phyloP scores from a whole-genome alignment of 2,888 invertebrate genomes.

The Melanophora roralis region DNA sequence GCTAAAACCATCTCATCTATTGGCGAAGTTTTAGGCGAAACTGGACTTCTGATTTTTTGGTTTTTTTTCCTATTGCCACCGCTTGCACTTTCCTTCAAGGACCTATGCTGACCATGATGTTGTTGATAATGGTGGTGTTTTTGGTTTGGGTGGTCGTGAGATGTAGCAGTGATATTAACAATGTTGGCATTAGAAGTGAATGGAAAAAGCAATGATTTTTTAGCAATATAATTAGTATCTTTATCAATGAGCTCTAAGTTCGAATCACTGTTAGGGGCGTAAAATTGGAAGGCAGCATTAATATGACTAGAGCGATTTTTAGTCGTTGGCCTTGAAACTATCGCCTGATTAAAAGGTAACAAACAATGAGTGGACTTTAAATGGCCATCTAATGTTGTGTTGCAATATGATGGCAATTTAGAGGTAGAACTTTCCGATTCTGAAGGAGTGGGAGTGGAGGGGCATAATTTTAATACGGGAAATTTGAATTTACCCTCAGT shows the following conservation, averaged over 20 bases:
- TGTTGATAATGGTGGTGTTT: constrained; percentile 45
- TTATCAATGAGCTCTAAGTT: constrained; percentile 50
- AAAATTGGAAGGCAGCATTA: constrained; percentile 22
- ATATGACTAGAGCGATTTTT: constrained; percentile 53
- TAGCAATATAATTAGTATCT: constrained; percentile 69
- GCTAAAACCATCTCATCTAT: constrained; percentile 29
- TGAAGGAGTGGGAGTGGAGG: constrained; percentile 74
- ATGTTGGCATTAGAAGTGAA: constrained; percentile 66
- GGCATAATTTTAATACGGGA: constrained; percentile 71
- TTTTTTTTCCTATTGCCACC: constrained; percentile 65
- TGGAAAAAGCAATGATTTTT: constrained; percentile 77
- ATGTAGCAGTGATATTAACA: constrained; percentile 66
- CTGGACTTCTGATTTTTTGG: constrained; percentile 68
- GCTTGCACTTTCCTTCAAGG: constrained; percentile 69
- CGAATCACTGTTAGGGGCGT: constrained; percentile 39
- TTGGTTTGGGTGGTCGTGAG: constrained; percentile 43
- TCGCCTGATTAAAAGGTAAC: constrained; percentile 12
- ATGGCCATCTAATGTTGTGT: constrained; percentile 23
- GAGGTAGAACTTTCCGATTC: constrained; percentile 69
- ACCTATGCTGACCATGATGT: constrained; percentile 71
- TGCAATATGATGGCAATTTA: constrained; percentile 44
- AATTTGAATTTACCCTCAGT: constrained; percentile 62
- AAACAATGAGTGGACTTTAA: background rate
- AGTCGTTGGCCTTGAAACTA: constrained; percentile 3
- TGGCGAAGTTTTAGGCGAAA: constrained; percentile 67